Conservation (phyloP, 2,888 invertebrate species). For the Ommatoiulus sabulosus region DNA sequence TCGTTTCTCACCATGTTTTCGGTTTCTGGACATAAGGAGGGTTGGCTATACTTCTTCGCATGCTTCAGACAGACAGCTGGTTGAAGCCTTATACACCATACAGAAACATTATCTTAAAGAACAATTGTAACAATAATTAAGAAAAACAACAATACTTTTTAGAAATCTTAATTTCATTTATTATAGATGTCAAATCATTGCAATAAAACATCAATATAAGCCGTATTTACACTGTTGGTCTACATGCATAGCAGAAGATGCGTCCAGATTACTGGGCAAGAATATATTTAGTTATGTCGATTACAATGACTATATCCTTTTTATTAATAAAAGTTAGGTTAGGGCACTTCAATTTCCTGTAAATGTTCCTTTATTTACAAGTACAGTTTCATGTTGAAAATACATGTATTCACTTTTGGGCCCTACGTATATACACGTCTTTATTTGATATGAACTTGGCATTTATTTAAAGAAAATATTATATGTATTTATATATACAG, state of each 20-base stretch:
- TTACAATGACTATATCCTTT: slow-evolving; percentile 37
- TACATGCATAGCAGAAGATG: slow-evolving; percentile 45
- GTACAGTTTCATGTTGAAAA: slow-evolving; percentile 12
- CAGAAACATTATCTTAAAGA: too few relatives aligned
- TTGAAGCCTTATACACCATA: too few relatives aligned
- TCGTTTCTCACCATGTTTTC: too few relatives aligned
- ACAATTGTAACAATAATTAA: background rate
- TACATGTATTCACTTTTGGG: slow-evolving; percentile 21
- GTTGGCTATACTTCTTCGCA: too few relatives aligned
- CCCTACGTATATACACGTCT: background rate
- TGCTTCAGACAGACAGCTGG: too few relatives aligned
- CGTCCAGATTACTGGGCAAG: slow-evolving; percentile 10
- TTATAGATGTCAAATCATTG: background rate
- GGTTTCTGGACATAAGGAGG: too few relatives aligned
- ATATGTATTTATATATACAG: slow-evolving; percentile 23
- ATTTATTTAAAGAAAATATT: slow-evolving; percentile 42
- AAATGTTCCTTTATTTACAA: slow-evolving; percentile 6
- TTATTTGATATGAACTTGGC: slow-evolving; percentile 17
- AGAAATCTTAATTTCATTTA: background rate
- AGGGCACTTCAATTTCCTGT: slow-evolving; percentile 8
- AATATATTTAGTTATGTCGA: slow-evolving; percentile 34
- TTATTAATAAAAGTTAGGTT: background rate
- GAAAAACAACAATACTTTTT: background rate
- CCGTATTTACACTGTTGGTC: background rate
- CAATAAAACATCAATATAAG: slow-evolving; percentile 15